Base-by-base conservation (phyloP, 2,888 invertebrate genomes). In the Sarcophaga variegata region DNA sequence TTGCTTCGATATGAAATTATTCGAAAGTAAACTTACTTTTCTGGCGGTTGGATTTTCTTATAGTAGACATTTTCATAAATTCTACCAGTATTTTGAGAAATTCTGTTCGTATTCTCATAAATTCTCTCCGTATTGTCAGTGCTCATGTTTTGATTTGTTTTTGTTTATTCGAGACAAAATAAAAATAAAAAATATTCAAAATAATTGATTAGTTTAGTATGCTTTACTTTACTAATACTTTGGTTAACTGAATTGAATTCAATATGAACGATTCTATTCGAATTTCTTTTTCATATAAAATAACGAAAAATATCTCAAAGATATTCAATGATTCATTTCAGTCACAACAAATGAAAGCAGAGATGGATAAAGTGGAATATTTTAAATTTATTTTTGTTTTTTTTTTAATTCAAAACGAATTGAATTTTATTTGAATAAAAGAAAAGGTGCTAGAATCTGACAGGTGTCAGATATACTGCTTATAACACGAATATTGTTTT, bases 31-130 rank as follows among this genome's bases (percentile, higher is more conserved):
- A 83, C 67, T 74, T 74, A 78, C 77, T 83, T 67, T 45, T 83
- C 62, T 12, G 12, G 14, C 2, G 49, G 11, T 79, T 69, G 60
- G 3, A 83, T 78, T 62, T 83, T 67, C 78, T 83, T 78, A 59
- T 78, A 83, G 10, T 69, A 63, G 54, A 83, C 79, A 79, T 83
- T 83, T 62, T 77, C 83, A 67, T 77, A 78, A 12, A 83, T 62
- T 37, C 37, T 37, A 37, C 37, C 37, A 37, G 37, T 37, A 37
- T 37, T 37, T 37, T 37, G 6, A 37, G 6, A 6, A 8, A 37
- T 37, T 37, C 37, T 37, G 0, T 37, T 37, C 37, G 37, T 37
- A 37, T 37, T 37, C 10, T 37, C 37, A 37, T 37, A 37, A 37
- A 37, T 37, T 8, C 37, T 37, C 0, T 37, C 37, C 37, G 37